Conservation (phyloP, 2,888 invertebrate species). For the Mycogona germanica region DNA sequence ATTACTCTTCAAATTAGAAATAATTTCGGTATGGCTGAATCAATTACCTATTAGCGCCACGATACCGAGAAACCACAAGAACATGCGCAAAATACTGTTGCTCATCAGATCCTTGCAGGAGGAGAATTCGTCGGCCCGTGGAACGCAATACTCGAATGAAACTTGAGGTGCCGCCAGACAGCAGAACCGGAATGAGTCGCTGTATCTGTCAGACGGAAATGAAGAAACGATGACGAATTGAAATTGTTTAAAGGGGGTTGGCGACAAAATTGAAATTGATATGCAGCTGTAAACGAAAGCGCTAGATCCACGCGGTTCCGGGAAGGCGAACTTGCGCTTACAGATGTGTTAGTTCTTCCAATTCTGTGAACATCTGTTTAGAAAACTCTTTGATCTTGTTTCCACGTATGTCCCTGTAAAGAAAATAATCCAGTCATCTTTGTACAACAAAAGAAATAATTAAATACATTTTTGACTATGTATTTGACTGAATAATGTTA, state of each 20-base stretch:
- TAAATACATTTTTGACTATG: not conserved
- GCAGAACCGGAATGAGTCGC: conserved; percentile 28
- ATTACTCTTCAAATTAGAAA: no score
- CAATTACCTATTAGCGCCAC: conserved; percentile 24
- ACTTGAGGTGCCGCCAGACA: conserved; percentile 26
- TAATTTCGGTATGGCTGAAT: no score
- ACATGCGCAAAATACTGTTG: conserved; percentile 25
- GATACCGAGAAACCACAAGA: conserved; percentile 27
- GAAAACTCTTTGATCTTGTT: conserved; percentile 26
- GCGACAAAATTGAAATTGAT: not conserved
- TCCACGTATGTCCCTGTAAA: conserved; percentile 24
- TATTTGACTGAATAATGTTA: not conserved
- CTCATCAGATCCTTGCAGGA: conserved; percentile 30
- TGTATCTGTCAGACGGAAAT: conserved; percentile 20
- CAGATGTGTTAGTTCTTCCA: conserved; percentile 24
- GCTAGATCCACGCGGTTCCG: not conserved
- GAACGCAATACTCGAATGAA: conserved; percentile 25
- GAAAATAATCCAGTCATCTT: not conserved
- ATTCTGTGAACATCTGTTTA: conserved; percentile 25
- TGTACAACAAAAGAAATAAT: not conserved
- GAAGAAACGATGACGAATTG: not conserved
- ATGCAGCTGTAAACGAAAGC: not conserved
- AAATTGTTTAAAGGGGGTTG: not conserved
- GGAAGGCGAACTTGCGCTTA: conserved; percentile 18
- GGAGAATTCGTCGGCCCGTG: conserved; percentile 28